Evolutionary conservation across 1,140 invertebrate genomes (phyloP).

Genomic region (Ceratosolen solmsi): DNA sequence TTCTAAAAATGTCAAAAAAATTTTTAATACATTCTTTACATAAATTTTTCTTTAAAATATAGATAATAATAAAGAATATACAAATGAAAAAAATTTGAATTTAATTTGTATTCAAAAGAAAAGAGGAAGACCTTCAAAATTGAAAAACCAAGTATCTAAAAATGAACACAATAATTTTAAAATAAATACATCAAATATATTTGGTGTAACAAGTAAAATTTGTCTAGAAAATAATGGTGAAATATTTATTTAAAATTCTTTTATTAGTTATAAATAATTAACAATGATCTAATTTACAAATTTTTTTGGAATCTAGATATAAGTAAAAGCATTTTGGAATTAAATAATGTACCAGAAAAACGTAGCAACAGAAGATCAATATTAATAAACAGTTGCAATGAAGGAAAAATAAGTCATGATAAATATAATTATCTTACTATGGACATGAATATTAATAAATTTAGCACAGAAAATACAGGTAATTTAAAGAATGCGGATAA

Average conservation of each 20-base stretch:
- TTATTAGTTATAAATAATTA: not conserved
- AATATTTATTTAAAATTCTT: not conserved
- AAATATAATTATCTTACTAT: not conserved
- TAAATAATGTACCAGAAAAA: not conserved
- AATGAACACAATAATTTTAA: not conserved
- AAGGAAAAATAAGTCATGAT: not conserved
- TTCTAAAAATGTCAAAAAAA: too few species aligned
- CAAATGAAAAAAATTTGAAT: too few species aligned
- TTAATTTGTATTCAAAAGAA: not conserved
- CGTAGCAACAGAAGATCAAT: not conserved
- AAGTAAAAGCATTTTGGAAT: not conserved
- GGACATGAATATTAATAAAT: not conserved
- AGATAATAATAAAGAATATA: too few species aligned
- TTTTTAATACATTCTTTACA: too few species aligned
- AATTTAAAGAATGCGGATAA: not conserved
- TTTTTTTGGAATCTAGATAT: not conserved
- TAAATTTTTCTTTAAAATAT: too few species aligned
- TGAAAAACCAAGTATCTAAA: not conserved
- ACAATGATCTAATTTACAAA: not conserved
- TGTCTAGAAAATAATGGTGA: conserved; percentile 16
- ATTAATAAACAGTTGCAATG: not conserved
- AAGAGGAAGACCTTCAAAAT: not conserved
- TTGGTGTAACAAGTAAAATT: not conserved
- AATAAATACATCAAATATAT: not conserved
- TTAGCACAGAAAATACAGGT: not conserved